Evolutionary conservation across 2,888 invertebrate genomes (phyloP).

Genomic region (Diplolepis rosae): DNA sequence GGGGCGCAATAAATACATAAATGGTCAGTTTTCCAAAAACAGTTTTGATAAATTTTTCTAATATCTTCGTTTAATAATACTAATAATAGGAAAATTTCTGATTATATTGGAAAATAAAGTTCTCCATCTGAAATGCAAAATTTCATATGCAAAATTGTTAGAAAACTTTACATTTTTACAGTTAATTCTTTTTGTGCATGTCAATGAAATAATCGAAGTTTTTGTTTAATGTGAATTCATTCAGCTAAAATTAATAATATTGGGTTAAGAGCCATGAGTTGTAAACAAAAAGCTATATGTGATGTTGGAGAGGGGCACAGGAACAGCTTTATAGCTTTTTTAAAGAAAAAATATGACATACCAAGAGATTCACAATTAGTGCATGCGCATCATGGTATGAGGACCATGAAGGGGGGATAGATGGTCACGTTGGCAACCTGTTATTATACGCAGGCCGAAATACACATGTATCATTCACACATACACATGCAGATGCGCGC

Average conservation of each 20-base stretch:
- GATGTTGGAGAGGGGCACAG: constrained; percentile 33
- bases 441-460: constrained; percentile 68
- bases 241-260: neutral
- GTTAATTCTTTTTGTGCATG: too few relatives aligned
- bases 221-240: neutral
- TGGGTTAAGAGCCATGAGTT: constrained; percentile 11
- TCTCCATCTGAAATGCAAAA: too few relatives aligned
- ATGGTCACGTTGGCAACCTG: constrained; percentile 65
- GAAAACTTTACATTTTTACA: too few relatives aligned
- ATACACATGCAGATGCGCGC: constrained; percentile 38
- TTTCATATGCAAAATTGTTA: too few relatives aligned
- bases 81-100: too few relatives aligned
- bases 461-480: constrained; percentile 66
- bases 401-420: constrained; percentile 55
- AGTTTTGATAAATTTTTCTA: too few relatives aligned
- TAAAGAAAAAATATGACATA: constrained; percentile 44
- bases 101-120: too few relatives aligned
- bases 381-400: constrained; percentile 68
- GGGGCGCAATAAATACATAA: too few relatives aligned
- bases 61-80: too few relatives aligned
- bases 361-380: constrained; percentile 67
- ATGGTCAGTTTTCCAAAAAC: too few relatives aligned
- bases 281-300: constrained; percentile 30
- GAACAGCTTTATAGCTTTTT: constrained; percentile 27
- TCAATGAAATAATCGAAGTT: neutral